Evolutionary conservation across 2,888 invertebrate species (phyloP), one percentile per base, ranked within the genome.

Genomic region (Ennomos quercinarius): DNA sequence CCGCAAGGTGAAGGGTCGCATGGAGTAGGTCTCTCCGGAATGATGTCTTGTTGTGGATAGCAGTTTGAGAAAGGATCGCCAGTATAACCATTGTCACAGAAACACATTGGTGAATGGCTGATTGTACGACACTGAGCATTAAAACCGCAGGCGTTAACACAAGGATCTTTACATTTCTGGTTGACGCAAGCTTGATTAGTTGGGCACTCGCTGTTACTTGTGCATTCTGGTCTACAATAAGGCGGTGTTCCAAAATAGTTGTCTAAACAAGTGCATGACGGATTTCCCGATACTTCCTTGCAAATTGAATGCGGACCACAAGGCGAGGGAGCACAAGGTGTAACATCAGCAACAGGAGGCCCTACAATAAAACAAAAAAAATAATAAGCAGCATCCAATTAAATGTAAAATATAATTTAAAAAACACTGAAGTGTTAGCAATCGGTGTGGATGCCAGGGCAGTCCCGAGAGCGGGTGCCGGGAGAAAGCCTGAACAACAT

Each of bases 41-140:
- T 57, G 40, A 72, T 61, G 70, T 83, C 86, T 84, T 88, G 82
- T 76, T 84, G 87, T 51, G 86, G 72, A 58, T 87, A 86, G 74
- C 96, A 96, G 55, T 87, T 84, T 13, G 94, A 87, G 74, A 96
- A 95, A 41, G 96, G 95, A 85, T 96, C 95, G 57, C 96, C 96
- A 48, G 93, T 92, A 77, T 93, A 95, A 57, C 95, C 94, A 39
- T 83, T 80, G 11, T 94, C 93, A 80, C 96, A 96, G 81, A 94
- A 95, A 79, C 97, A 97, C 83, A 95, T 94, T 9, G 96, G 96
- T 60, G 95, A 93, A 78, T 97, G 96, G 78, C 96, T 96, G 50
- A 95, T 93, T 0, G 95, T 95, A 72, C 93, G 93, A 80, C 97
- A 97, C 70, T 94, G 87, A 10, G 97, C 95, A 76, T 94, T 95